Evolutionary conservation across 2,888 invertebrate genomes (phyloP).

Genomic region (Hydropsyche betteni): DNA sequence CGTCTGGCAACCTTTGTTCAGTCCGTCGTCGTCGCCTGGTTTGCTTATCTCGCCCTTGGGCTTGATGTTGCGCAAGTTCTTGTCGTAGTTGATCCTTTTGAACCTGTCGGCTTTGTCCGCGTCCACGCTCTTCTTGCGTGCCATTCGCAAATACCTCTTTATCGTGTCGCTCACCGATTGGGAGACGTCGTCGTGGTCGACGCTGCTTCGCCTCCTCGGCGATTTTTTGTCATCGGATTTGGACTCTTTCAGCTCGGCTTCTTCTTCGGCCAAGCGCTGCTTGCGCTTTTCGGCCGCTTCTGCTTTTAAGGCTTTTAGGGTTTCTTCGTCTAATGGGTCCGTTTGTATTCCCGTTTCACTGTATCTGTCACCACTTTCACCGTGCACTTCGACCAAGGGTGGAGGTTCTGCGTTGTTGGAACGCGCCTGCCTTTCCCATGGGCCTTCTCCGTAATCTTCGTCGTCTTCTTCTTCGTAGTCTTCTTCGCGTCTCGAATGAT

Average conservation of each 20-base stretch:
- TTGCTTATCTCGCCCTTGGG: conserved; percentile 79
- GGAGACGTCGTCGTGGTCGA: conserved; percentile 85
- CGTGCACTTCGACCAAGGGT: conserved; percentile 74
- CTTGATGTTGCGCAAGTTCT: conserved; percentile 83
- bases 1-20: conserved; percentile 80
- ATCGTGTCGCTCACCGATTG: conserved; percentile 89
- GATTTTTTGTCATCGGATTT: conserved; percentile 59
- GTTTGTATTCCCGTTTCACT: conserved; percentile 71
- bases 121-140: conserved; percentile 86
- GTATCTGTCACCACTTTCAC: conserved; percentile 66
- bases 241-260: conserved; percentile 56
- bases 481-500: conserved; percentile 53
- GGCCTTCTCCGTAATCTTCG: conserved; percentile 56
- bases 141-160: conserved; percentile 86
- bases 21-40: conserved; percentile 80
- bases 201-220: conserved; percentile 75
- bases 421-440: conserved; percentile 54
- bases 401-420: conserved; percentile 65
- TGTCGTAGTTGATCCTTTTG: conserved; percentile 88
- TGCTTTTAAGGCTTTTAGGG: conserved; percentile 58
- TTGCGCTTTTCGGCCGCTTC: conserved; percentile 59
- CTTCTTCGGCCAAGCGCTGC: conserved; percentile 62
- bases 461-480: conserved; percentile 53
- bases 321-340: conserved; percentile 66
- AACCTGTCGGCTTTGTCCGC: conserved; percentile 83